These are phyloP conservation scores for Sarcophaga carnaria DNA, from an alignment of 2,888 invertebrate genomes.

Conservation along the genomic window DNA sequence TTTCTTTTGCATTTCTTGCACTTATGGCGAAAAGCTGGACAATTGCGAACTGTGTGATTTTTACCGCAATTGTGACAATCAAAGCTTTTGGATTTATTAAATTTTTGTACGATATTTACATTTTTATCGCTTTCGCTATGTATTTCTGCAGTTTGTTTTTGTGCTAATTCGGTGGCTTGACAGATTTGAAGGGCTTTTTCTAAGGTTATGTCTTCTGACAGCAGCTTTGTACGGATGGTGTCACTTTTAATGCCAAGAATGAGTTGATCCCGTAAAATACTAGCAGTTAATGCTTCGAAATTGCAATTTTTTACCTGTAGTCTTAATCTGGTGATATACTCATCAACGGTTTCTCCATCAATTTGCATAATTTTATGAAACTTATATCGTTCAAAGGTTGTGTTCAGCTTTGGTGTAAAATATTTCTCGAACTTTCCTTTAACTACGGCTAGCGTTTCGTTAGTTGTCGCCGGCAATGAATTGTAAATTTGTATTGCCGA, in stretches of 20 bases:
- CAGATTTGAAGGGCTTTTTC: constrained; percentile 17
- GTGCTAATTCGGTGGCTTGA: constrained; percentile 11
- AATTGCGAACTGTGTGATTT: not conserved
- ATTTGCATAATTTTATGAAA: not conserved
- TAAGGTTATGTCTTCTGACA: not conserved
- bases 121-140: not conserved
- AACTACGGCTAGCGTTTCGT: not conserved
- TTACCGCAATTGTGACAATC: no score
- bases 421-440: not conserved
- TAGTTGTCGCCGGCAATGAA: not conserved
- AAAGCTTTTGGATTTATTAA: no score
- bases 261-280: constrained; percentile 15
- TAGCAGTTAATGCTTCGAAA: not conserved
- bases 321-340: not conserved
- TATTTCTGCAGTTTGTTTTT: constrained; percentile 25
- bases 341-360: not conserved
- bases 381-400: not conserved
- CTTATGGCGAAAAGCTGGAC: constrained; percentile 12
- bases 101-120: no score
- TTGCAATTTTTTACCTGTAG: not conserved
- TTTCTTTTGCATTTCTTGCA: constrained; percentile 10
- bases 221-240: constrained; percentile 4
- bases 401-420: not conserved
- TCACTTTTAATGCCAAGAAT: constrained; percentile 25
- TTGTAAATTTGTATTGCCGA: not conserved